These are phyloP conservation scores for Solea senegalensis DNA, from an alignment of 2,113 vertebrate species.

Conservation along the genomic window DNA sequence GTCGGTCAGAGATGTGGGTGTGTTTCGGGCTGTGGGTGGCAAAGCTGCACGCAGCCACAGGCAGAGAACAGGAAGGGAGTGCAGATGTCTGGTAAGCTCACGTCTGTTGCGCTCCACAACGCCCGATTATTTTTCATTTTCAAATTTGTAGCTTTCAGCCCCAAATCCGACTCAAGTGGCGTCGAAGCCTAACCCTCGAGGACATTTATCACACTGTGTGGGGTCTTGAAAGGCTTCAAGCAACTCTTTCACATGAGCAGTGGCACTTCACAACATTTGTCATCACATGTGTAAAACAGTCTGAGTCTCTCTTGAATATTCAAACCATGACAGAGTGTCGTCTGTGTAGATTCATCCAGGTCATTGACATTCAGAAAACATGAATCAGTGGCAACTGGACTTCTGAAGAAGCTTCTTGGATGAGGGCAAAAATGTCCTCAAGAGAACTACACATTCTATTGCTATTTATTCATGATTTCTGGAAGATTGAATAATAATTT, in stretches of 20 bases:
- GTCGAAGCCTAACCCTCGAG: background rate
- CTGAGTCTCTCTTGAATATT: background rate
- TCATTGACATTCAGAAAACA: too few relatives aligned
- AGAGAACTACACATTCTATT: too few relatives aligned
- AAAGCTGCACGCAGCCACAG: background rate
- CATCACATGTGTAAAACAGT: background rate
- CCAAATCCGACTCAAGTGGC: background rate
- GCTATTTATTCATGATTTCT: too few relatives aligned
- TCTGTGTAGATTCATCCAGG: too few relatives aligned
- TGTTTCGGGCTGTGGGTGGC: background rate
- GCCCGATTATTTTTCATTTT: background rate
- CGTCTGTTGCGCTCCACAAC: background rate
- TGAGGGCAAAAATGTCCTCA: too few relatives aligned
- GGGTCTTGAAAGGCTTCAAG: background rate
- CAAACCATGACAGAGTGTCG: background rate
- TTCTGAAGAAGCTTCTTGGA: too few relatives aligned
- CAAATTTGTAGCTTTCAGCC: background rate
- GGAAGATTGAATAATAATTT: too few relatives aligned
- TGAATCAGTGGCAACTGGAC: too few relatives aligned
- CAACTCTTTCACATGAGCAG: background rate
- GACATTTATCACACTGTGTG: background rate
- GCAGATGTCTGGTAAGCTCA: background rate
- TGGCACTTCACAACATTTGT: background rate
- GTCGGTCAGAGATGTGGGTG: background rate
- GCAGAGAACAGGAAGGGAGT: background rate